Conservation (phyloP, 2,888 invertebrate genomes). For the Dorcus parallelipipedus region DNA sequence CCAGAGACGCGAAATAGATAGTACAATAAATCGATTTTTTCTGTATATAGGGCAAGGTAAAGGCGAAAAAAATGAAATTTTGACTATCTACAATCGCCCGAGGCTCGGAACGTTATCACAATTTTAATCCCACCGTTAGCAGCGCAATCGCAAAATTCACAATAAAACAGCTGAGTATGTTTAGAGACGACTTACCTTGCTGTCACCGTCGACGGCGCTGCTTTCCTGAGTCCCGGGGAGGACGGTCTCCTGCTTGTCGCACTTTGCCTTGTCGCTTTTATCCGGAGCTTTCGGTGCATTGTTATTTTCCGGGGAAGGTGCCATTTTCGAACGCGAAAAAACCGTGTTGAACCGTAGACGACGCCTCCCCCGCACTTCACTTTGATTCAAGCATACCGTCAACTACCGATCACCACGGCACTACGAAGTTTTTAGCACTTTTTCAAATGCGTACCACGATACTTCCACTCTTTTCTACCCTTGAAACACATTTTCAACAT, state of each 20-base stretch:
- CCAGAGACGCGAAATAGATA: constrained; percentile 23
- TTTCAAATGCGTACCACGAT: no score
- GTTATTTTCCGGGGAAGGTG: constrained; percentile 75
- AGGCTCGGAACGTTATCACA: no score
- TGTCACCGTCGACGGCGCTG: constrained; percentile 40
- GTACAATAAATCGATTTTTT: constrained; percentile 24
- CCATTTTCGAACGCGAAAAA: constrained; percentile 50
- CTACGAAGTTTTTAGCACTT: no score
- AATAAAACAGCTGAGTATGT: constrained; percentile 10
- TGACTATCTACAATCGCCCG: no score
- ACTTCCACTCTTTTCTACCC: constrained; percentile 27
- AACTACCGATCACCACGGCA: no score
- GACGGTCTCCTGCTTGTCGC: constrained; percentile 48
- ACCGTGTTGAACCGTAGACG: constrained; percentile 3
- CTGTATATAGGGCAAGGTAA: constrained; percentile 11
- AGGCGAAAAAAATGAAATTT: neutral
- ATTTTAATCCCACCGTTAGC: no score
- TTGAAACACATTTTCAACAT: constrained; percentile 42
- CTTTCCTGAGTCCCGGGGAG: constrained; percentile 47
- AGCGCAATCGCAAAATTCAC: neutral
- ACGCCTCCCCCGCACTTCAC: constrained; percentile 6
- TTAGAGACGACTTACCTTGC: constrained; percentile 29
- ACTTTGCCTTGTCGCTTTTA: constrained; percentile 55
- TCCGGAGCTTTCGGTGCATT: constrained; percentile 73
- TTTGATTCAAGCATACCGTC: no score